Evolutionary conservation across 2,113 vertebrate genomes (phyloP).

Genomic region (Polyodon spathula): DNA sequence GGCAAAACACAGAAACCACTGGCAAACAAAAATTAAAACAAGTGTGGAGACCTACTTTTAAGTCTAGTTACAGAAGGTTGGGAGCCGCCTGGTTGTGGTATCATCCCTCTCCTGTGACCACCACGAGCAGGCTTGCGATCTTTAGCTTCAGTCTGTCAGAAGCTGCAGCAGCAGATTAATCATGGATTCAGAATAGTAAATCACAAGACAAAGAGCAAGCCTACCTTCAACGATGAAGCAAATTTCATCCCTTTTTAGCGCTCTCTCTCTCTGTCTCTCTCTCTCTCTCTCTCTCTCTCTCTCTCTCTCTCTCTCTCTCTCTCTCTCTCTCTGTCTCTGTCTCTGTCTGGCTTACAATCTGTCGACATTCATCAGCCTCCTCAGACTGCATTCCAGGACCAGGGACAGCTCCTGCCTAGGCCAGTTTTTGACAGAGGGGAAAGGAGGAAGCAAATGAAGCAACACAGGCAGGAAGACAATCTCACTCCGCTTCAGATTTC

Average conservation of each 20-base stretch:
- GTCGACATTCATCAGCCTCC: constrained; percentile 39
- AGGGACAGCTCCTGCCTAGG: constrained; percentile 56
- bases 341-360: constrained; percentile 35
- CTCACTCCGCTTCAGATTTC: constrained; percentile 35
- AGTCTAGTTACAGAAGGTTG: constrained; percentile 49
- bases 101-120: constrained; percentile 39
- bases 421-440: constrained; percentile 33
- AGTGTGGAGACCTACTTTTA: constrained; percentile 29
- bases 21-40: constrained; percentile 38
- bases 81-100: constrained; percentile 51
- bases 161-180: constrained; percentile 57
- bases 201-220: constrained; percentile 56
- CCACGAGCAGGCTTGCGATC: constrained; percentile 43
- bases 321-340: constrained; percentile 29
- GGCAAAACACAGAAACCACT: constrained; percentile 41
- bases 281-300: constrained; percentile 11
- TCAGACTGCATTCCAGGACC: constrained; percentile 59
- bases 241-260: constrained; percentile 34
- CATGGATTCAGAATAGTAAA: constrained; percentile 52
- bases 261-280: constrained; percentile 17
- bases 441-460: constrained; percentile 25
- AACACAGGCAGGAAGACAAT: constrained; percentile 34
- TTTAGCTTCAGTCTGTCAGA: constrained; percentile 48
- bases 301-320: constrained; percentile 9
- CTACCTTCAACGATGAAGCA: constrained; percentile 59